These are phyloP conservation scores for Oncorhynchus kisutch DNA, from an alignment of 2,113 vertebrate species.

Conservation along the genomic window DNA sequence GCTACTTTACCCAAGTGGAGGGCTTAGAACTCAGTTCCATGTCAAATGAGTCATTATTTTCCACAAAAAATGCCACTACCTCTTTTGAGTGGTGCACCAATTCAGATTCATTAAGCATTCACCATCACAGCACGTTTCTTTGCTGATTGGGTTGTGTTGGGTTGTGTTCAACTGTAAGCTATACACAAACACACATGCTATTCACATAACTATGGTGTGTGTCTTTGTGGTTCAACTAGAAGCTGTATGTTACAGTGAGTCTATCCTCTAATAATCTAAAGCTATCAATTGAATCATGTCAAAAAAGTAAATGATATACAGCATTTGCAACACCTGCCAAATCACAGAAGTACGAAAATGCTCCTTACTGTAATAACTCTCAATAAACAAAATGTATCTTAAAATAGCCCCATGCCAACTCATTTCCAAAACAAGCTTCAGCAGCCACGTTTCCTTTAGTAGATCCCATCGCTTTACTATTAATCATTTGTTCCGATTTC, in stretches of 20 bases:
- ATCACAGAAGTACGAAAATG: no score
- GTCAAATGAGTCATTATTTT: neutral
- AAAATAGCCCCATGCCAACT: neutral
- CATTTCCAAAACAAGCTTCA: neutral
- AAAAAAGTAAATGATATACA: no score
- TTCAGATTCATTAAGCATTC: neutral
- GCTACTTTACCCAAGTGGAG: neutral
- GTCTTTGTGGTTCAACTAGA: no score
- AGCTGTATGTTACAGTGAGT: no score
- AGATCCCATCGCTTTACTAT: neutral
- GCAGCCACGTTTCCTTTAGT: neutral
- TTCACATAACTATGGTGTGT: neutral
- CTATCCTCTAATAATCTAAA: no score
- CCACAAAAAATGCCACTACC: neutral
- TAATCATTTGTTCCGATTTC: neutral
- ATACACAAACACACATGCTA: conserved; percentile 3
- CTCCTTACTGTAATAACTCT: no score
- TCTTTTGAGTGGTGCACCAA: neutral
- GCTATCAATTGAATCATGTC: no score
- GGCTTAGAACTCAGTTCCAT: neutral
- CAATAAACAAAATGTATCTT: no score
- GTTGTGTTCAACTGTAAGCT: neutral
- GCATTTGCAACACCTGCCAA: no score
- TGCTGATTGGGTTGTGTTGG: neutral
- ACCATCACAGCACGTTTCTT: neutral